Conservation (phyloP, 2,797 vertebrate species). For the Anabacerthia variegaticeps region DNA sequence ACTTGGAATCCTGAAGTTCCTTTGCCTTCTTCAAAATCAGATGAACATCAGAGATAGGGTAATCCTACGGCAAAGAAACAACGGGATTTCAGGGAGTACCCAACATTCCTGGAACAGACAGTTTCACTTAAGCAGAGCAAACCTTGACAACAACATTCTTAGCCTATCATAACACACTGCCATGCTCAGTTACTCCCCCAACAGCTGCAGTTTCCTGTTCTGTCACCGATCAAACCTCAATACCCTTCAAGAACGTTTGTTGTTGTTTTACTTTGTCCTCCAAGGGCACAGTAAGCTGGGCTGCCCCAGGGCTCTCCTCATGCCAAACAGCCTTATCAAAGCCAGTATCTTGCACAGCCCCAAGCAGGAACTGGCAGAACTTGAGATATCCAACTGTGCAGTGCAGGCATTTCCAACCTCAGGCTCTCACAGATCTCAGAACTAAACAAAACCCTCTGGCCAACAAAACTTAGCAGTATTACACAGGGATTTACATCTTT, state of each 20-base stretch:
- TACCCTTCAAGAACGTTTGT: neutral
- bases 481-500: neutral
- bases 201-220: neutral
- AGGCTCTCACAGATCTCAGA: neutral
- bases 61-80: constrained; percentile 82
- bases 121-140: neutral
- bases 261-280: neutral
- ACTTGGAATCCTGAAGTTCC: constrained; percentile 90
- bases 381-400: neutral
- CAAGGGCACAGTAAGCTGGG: neutral
- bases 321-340: neutral
- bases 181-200: neutral
- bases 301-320: neutral
- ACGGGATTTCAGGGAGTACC: neutral
- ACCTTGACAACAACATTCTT: neutral
- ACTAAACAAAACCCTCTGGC: neutral
- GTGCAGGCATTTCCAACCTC: neutral
- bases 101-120: neutral
- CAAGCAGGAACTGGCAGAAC: constrained; percentile 8
- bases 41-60: constrained; percentile 94
- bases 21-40: constrained; percentile 94
- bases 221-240: neutral
- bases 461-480: neutral
- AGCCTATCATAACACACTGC: neutral
- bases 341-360: neutral